A percentile compares a stretch with the other conserved stretches of the same genome.
Evolutionary conservation across 2,113 vertebrate species (phyloP).

Genomic region (Phylloscopus whistleri): DNA sequence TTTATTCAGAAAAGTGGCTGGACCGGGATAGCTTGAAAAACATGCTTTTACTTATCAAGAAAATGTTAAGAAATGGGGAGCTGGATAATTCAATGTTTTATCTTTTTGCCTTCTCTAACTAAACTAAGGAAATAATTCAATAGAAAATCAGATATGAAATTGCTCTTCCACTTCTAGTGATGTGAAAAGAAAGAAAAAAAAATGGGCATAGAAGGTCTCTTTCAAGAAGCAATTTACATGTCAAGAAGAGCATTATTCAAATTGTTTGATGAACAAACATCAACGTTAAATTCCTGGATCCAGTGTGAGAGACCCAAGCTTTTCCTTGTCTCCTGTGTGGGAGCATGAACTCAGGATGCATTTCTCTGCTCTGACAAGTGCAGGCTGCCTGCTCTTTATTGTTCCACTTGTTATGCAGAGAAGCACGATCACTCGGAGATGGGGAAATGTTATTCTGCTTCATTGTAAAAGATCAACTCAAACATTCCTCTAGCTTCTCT

Average conservation of each 20-base stretch:
- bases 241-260: constrained; percentile 10
- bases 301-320: background rate
- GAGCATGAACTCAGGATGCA: background rate
- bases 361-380: background rate
- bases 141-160: constrained; percentile 55
- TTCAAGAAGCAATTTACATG: constrained; percentile 2
- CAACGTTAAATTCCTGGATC: background rate
- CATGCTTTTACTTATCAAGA: background rate
- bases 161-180: background rate
- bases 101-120: background rate
- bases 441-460: background rate
- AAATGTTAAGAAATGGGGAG: background rate
- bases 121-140: constrained; percentile 35
- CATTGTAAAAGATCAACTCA: background rate
- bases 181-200: background rate
- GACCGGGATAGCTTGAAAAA: background rate
- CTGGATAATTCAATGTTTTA: constrained; percentile 1
- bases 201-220: background rate
- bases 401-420: background rate
- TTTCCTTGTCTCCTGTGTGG: background rate
- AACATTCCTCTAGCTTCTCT: background rate
- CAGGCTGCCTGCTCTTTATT: background rate
- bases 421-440: background rate
- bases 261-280: background rate
- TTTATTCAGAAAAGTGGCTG: background rate